phyloP scores from a whole-genome alignment of 1,140 invertebrate species.

The Lepeophtheirus salmonis region DNA sequence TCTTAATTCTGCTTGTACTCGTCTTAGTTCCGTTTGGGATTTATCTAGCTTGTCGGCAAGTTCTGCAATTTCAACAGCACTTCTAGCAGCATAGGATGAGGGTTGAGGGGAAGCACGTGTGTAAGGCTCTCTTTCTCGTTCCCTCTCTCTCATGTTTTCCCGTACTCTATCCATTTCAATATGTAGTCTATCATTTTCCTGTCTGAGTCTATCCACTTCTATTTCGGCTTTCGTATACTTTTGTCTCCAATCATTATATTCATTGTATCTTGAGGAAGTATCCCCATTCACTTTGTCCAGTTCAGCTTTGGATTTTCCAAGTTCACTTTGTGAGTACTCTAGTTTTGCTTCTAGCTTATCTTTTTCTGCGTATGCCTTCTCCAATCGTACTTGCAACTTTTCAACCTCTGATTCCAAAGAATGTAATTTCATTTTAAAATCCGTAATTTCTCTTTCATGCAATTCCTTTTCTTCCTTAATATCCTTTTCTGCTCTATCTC shows the following conservation, averaged over 20 bases:
- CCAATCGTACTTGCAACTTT: constrained; percentile 61
- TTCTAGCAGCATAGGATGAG: background rate
- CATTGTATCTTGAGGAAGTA: constrained; percentile 60
- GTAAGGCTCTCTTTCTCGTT: constrained; percentile 14
- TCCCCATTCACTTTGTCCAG: constrained; percentile 72
- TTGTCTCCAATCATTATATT: constrained; percentile 73
- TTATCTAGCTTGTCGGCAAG: constrained; percentile 73
- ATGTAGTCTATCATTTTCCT: constrained; percentile 36
- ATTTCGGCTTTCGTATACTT: constrained; percentile 60
- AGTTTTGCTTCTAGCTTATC: constrained; percentile 71
- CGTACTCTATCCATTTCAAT: constrained; percentile 61
- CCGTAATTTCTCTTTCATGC: constrained; percentile 76
- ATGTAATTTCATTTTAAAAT: constrained; percentile 72
- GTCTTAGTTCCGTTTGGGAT: constrained; percentile 53
- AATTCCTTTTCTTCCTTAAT: constrained; percentile 44
- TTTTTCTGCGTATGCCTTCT: constrained; percentile 67
- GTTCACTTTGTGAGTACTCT: constrained; percentile 72
- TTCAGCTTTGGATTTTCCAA: constrained; percentile 53
- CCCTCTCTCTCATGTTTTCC: constrained; percentile 26
- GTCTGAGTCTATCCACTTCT: constrained; percentile 52
- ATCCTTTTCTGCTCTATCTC: constrained; percentile 87
- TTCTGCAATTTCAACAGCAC: constrained; percentile 43
- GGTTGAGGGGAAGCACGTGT: background rate
- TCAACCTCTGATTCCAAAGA: constrained; percentile 42
- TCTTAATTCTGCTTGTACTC: constrained; percentile 52